Base-by-base conservation (phyloP, 2,113 vertebrate species). In the Austrofundulus limnaeus region DNA sequence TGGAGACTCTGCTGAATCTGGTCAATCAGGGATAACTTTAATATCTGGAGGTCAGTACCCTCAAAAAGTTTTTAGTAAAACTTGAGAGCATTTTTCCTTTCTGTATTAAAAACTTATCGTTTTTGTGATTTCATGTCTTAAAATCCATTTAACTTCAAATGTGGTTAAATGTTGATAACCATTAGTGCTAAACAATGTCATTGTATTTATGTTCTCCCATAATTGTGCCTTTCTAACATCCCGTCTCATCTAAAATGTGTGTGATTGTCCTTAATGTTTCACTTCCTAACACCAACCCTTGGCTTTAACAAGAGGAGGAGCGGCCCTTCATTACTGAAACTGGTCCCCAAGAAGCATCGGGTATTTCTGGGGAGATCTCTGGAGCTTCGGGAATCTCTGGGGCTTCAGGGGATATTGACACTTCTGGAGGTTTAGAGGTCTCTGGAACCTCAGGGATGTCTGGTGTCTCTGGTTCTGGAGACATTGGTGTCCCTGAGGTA, bases 301-400 rank as follows among this genome's bases (percentile, higher is more conserved):
- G 88, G 81, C 87, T 88, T 77, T 87, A 89, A 91, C 87, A 92
- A 92, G 92, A 83, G 83, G 89, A 92, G 73, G 85, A 89, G 85
- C 59, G 86, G 72, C 56, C 72, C 55, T 60, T 82, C 63, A 81
- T 58, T 53, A 39, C 65, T 19, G 83, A 74, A 57, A 74, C 37
- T 51, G 59, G 17, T 43, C 81, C 81, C 53, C 74, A 87, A 13
- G 90, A 92, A 70, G 81, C 68, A 62, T 85, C 76, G 2, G 81
- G 83, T 62, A 66, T 51, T 78, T 88, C 90, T 67, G 89, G 76
- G 80, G 85, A 83, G 16, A 73, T 85, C 51, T 87, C 88, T 3
- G 90, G 85, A 66, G 63, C 47, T 61, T 86, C 82, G 51, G 89
- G 79, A 58, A 53, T 41, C 49, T 87, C 84, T 46, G 85, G 79